Evolutionary conservation across 2,797 vertebrate genomes (phyloP), one percentile per base, ranked within the genome.

Genomic region (Oryzias sinensis): DNA sequence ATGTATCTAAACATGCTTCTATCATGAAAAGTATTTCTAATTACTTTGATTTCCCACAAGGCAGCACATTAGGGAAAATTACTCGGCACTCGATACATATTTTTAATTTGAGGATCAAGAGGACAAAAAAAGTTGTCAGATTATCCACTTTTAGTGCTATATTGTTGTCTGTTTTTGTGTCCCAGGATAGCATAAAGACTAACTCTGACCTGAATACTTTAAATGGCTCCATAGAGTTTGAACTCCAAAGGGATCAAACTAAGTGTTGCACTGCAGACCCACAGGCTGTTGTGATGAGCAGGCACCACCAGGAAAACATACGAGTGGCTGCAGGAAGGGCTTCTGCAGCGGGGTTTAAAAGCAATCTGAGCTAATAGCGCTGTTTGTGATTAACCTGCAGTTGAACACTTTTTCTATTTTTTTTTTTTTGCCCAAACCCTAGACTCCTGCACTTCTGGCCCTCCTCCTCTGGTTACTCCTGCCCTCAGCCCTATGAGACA

Each of bases 341-440:
- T 45, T 65, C 72, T 1, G 4, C 4, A 14, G 72, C 69, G 83
- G 86, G 87, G 81, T 89, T 90, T 79, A 80, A 83, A 83, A 77
- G 80, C 85, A 76, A 82, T 87, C 77, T 88, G 89, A 90, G 87
- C 85, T 76, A 75, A 86, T 83, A 77, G 86, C 87, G 85, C 91
- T 92, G 90, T 91, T 91, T 91, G 86, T 92, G 89, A 93, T 93
- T 90, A 93, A 91, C 89, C 90, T 72, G 79, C 86, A 64, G 72
- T 90, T 91, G 89, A 79, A 91, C 91, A 76, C 86, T 92, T 22
- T 22, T 22, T 22, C 2, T 22, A 2, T 57, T 62, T 22, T 57
- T 62, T 59, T 53, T 50, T 48, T 47, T 82, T 79, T 62, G 9
- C 6, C 45, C 25, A 55, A 69, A 83, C 90, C 90, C 92, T 91